Evolutionary conservation across 23 tunicate species (phyloP).

Genomic region (Trididemnum clinides): DNA sequence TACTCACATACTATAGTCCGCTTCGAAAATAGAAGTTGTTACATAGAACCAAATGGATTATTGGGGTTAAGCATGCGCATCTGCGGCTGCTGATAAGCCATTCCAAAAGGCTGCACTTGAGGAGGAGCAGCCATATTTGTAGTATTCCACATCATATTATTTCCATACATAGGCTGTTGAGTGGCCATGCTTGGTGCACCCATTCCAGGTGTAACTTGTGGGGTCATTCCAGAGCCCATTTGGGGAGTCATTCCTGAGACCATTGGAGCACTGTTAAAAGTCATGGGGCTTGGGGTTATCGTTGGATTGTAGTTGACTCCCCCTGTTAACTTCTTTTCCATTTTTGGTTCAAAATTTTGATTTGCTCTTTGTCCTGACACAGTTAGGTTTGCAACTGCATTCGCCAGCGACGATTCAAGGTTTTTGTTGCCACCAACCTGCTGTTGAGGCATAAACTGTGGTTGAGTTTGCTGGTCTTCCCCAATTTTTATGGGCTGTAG

Average conservation of each 20-base stretch:
- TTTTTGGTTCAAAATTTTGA: constrained; percentile 65
- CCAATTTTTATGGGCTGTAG: constrained; percentile 43
- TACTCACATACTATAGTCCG: no score
- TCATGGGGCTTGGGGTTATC: constrained; percentile 25
- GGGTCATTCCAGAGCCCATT: constrained; percentile 2
- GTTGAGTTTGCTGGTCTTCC: constrained; percentile 6
- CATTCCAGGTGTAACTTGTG: no score
- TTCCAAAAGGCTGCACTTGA: neutral
- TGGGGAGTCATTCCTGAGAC: no score
- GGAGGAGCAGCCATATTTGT: neutral
- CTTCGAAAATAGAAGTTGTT: no score
- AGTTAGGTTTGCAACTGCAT: constrained; percentile 65
- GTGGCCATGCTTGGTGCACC: neutral
- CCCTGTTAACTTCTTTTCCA: constrained; percentile 72
- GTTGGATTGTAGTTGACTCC: constrained; percentile 58
- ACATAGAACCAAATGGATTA: constrained; percentile 82
- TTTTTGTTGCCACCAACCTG: constrained; percentile 16
- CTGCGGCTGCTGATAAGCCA: constrained; percentile 29
- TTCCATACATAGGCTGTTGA: neutral
- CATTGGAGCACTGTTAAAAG: constrained; percentile 35
- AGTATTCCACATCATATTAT: constrained; percentile 13
- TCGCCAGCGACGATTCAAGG: constrained; percentile 76
- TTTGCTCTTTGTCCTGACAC: constrained; percentile 64
- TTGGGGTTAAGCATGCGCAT: constrained; percentile 60
- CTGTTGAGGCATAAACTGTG: neutral